These are phyloP conservation scores for Hyles vespertilio DNA, from an alignment of 1,140 invertebrate species.

Conservation along the genomic window DNA sequence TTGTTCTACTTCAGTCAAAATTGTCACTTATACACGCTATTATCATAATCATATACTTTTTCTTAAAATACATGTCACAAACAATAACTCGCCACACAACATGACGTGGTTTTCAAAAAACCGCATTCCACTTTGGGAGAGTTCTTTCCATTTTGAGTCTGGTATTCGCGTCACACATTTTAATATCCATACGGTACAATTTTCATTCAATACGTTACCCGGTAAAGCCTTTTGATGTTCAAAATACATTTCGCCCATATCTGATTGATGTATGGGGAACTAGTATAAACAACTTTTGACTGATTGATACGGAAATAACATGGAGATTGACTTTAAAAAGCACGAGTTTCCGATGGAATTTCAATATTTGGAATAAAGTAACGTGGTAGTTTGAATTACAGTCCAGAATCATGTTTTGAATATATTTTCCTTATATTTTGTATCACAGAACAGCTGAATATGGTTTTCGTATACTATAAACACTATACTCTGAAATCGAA, in stretches of 20 bases:
- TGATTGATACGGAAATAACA: not conserved
- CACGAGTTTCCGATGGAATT: too few relatives aligned
- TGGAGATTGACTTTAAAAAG: too few relatives aligned
- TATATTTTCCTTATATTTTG: too few relatives aligned
- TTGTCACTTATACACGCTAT: too few relatives aligned
- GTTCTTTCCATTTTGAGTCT: slow-evolving; percentile 13
- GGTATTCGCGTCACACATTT: slow-evolving; percentile 6
- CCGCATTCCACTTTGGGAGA: not conserved
- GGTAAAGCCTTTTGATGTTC: slow-evolving; percentile 5
- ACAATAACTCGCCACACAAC: not conserved
- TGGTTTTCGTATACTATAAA: too few relatives aligned
- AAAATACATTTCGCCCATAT: slow-evolving; percentile 1
- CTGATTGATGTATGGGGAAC: too few relatives aligned
- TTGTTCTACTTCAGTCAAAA: too few relatives aligned
- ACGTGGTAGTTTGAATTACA: too few relatives aligned
- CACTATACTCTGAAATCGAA: too few relatives aligned
- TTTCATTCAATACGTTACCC: slow-evolving; percentile 3
- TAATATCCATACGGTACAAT: slow-evolving; percentile 13
- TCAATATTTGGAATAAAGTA: too few relatives aligned
- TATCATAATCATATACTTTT: not conserved
- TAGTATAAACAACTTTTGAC: not conserved
- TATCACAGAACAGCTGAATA: too few relatives aligned
- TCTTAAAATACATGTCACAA: not conserved
- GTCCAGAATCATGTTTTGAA: too few relatives aligned
- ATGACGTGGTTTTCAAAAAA: not conserved